A percentile compares a stretch with the other conserved stretches of the same genome.
Evolutionary conservation across 2,888 invertebrate genomes (phyloP).

Genomic region (Epinotia demarniana): DNA sequence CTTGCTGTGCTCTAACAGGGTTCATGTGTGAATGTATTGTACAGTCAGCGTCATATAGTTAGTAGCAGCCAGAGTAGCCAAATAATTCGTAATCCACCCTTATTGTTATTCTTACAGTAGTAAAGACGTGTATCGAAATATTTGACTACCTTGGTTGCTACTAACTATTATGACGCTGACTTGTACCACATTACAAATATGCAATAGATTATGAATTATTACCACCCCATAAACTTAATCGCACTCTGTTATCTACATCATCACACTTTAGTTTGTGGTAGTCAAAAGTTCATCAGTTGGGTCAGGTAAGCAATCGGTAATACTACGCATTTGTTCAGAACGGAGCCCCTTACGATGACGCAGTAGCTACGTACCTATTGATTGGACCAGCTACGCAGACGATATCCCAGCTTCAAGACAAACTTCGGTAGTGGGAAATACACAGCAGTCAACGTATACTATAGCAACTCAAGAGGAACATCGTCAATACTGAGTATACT

Average conservation of each 20-base stretch:
- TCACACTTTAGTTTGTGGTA: neutral
- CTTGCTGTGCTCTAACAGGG: too few species aligned
- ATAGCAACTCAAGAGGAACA: neutral
- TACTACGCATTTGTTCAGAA: constrained; percentile 62
- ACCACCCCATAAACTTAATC: neutral
- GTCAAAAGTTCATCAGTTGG: constrained; percentile 48
- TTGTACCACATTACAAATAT: too few species aligned
- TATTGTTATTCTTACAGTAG: too few species aligned
- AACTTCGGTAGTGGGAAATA: neutral
- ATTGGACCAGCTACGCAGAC: constrained; percentile 54
- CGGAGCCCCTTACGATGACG: constrained; percentile 61
- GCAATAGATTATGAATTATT: neutral
- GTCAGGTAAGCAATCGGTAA: constrained; percentile 64
- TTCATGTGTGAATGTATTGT: too few species aligned
- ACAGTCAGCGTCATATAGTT: too few species aligned
- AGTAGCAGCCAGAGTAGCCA: too few species aligned
- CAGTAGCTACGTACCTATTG: constrained; percentile 66
- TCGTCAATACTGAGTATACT: neutral
- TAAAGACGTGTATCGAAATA: too few species aligned
- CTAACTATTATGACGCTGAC: too few species aligned
- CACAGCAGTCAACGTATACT: neutral
- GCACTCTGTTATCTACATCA: neutral
- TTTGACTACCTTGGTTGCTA: too few species aligned
- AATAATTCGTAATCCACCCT: too few species aligned
- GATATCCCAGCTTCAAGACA: constrained; percentile 4